Conservation (phyloP, 2,113 vertebrate species). For the Chascanopsetta lugubris region DNA sequence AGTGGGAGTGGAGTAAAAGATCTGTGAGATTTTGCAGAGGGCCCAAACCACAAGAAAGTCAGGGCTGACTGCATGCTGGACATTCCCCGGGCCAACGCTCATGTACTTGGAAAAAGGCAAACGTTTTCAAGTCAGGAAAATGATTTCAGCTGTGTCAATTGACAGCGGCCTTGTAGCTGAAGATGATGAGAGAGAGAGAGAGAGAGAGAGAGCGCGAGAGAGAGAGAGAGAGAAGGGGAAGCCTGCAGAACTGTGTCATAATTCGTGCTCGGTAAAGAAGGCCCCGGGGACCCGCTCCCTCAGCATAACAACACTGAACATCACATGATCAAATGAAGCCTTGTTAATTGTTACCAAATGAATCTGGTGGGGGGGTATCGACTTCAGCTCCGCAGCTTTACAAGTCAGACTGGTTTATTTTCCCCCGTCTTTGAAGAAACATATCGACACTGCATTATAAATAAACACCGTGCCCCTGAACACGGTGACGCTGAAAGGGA, state of each 20-base stretch:
- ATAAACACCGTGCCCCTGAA: slow-evolving; percentile 27
- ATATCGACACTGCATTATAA: slow-evolving; percentile 46
- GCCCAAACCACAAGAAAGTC: slow-evolving; percentile 76
- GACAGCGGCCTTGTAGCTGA: slow-evolving; percentile 75
- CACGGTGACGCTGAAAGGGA: slow-evolving; percentile 22
- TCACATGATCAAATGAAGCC: slow-evolving; percentile 60
- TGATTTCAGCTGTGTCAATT: slow-evolving; percentile 80
- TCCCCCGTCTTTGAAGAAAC: slow-evolving; percentile 52
- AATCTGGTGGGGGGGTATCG: slow-evolving; percentile 38
- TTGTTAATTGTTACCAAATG: slow-evolving; percentile 73
- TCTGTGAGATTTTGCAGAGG: slow-evolving; percentile 75
- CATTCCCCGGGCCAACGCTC: slow-evolving; percentile 56
- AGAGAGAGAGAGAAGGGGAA: slow-evolving; percentile 54
- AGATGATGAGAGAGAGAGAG: slow-evolving; percentile 62
- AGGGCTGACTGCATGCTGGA: slow-evolving; percentile 64
- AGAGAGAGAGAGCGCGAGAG: slow-evolving; percentile 53
- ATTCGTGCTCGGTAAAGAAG: slow-evolving; percentile 56
- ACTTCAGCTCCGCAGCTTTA: slow-evolving; percentile 17
- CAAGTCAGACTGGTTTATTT: slow-evolving; percentile 53
- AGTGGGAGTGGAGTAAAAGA: slow-evolving; percentile 59
- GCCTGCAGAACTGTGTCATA: slow-evolving; percentile 61
- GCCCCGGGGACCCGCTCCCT: slow-evolving; percentile 39
- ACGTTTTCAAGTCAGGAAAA: slow-evolving; percentile 71
- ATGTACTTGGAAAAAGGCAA: slow-evolving; percentile 23
- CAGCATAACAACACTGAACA: slow-evolving; percentile 34